phyloP scores from a whole-genome alignment of 2,888 invertebrate species.

The Drosophila glabriapex region DNA sequence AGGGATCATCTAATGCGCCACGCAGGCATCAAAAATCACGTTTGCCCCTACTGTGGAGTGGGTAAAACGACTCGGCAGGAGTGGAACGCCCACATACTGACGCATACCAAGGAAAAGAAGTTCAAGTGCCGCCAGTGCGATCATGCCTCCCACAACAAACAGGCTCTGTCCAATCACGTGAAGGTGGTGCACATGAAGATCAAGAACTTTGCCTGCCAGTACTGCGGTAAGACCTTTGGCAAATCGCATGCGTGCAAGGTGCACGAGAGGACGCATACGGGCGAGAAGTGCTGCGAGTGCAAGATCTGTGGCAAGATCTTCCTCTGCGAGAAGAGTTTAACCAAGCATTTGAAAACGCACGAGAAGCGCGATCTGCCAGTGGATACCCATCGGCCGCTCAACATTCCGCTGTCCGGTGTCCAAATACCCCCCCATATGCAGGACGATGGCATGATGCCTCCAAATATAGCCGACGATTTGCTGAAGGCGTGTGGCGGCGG shows the following conservation, averaged over 20 bases:
- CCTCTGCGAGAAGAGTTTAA: conserved; percentile 82
- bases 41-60: conserved; percentile 84
- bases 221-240: conserved; percentile 82
- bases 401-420: conserved; percentile 62
- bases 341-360: conserved; percentile 82
- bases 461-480: conserved; percentile 77
- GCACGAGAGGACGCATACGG: conserved; percentile 82
- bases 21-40: conserved; percentile 84
- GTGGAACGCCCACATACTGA: conserved; percentile 83
- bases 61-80: conserved; percentile 84
- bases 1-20: conserved; percentile 84
- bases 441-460: conserved; percentile 48
- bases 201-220: conserved; percentile 83
- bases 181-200: conserved; percentile 83
- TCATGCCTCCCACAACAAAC: conserved; percentile 83
- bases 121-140: conserved; percentile 83
- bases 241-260: conserved; percentile 83
- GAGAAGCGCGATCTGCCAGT: conserved; percentile 79
- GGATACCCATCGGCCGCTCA: conserved; percentile 73
- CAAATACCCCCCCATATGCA: conserved; percentile 41
- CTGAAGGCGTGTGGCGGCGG: conserved; percentile 78
- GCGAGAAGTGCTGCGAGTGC: conserved; percentile 83
- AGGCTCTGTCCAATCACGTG: conserved; percentile 81
- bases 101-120: conserved; percentile 83
- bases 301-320: conserved; percentile 83